These are phyloP conservation scores for Psophia crepitans DNA, from an alignment of 2,113 vertebrate species.

Conservation along the genomic window DNA sequence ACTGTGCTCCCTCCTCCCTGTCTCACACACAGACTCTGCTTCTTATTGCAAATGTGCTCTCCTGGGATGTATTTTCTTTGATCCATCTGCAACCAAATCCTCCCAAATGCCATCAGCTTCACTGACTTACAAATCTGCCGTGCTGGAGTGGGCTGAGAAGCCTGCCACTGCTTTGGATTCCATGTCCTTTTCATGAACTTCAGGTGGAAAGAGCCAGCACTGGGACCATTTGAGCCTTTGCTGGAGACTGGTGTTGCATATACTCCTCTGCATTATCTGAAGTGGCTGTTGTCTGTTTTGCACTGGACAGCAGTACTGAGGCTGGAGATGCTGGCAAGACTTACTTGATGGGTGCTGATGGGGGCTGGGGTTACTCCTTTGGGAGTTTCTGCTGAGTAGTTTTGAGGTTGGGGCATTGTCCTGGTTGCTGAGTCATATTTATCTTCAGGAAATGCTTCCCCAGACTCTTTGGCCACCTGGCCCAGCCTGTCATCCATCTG, in stretches of 20 bases:
- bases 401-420: neutral
- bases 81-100: conserved; percentile 39
- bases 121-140: neutral
- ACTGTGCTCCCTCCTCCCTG: conserved; percentile 12
- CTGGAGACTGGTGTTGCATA: neutral
- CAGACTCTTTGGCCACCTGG: neutral
- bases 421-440: neutral
- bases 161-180: neutral
- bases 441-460: neutral
- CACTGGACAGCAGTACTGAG: neutral
- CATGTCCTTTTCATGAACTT: neutral
- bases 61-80: conserved; percentile 39
- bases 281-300: neutral
- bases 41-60: neutral
- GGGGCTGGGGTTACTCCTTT: neutral
- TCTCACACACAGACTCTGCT: neutral
- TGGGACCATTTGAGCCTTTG: neutral
- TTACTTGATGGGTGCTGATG: neutral
- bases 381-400: neutral
- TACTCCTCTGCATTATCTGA: neutral
- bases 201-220: neutral
- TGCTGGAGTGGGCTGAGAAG: neutral
- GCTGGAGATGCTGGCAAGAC: neutral
- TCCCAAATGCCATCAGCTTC: neutral
- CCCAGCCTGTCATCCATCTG: neutral